Evolutionary conservation across 2,797 vertebrate species (phyloP).

Genomic region (Bovichtus variegatus): DNA sequence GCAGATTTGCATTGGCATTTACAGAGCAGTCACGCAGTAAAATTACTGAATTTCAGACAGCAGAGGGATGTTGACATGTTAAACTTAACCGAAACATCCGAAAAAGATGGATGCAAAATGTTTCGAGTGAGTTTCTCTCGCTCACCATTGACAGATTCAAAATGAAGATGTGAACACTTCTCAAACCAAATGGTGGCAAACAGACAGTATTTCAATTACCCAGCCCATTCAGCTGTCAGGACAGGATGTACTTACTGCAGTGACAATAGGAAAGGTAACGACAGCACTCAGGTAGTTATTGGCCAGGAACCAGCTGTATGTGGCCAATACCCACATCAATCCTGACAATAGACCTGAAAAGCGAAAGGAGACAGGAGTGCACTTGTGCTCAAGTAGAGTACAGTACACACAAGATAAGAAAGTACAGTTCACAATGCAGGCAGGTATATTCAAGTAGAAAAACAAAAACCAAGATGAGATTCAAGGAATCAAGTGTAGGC

Average conservation of each 20-base stretch:
- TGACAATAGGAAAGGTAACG: slow-evolving; percentile 91
- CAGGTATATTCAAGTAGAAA: not conserved
- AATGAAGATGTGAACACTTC: not conserved
- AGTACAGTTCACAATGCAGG: not conserved
- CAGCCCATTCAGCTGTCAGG: not conserved
- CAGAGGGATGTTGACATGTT: not conserved
- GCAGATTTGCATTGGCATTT: no score
- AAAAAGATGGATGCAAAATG: not conserved
- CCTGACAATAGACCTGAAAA: slow-evolving; percentile 80
- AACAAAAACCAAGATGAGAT: no score
- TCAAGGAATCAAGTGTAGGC: not conserved
- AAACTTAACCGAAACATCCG: not conserved
- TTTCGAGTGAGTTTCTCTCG: not conserved
- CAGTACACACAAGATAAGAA: not conserved
- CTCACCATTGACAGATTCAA: not conserved
- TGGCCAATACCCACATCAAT: slow-evolving; percentile 89
- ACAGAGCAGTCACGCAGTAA: no score
- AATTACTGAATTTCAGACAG: not conserved
- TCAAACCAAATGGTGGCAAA: not conserved
- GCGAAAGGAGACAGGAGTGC: not conserved
- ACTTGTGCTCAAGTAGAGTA: not conserved
- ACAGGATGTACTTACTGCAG: slow-evolving; percentile 86
- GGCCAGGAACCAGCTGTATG: slow-evolving; percentile 92
- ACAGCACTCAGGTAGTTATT: slow-evolving; percentile 90
- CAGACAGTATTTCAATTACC: not conserved